Percentiles rank a stretch among this genome's conserved stretches.
Conservation (phyloP, 2,888 invertebrate species). For the Nyleta sp. region DNA sequence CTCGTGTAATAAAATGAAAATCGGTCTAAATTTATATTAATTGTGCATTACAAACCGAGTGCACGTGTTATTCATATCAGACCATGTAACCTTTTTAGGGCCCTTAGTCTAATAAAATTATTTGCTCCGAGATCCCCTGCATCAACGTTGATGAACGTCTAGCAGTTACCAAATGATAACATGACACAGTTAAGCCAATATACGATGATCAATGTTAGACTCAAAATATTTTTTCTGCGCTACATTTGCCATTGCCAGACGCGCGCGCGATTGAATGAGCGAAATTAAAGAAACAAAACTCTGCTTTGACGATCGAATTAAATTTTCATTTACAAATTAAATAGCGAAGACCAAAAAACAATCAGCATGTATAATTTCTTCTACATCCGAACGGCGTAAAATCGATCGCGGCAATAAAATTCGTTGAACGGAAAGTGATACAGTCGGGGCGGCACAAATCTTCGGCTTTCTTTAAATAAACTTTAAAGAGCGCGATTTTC, state of each 20-base stretch:
- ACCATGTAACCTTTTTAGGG: constrained; percentile 66
- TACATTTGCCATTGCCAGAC: neutral
- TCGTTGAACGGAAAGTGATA: too few relatives aligned
- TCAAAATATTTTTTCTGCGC: constrained; percentile 34
- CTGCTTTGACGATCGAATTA: too few relatives aligned
- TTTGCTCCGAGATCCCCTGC: constrained; percentile 79
- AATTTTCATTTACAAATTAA: too few relatives aligned
- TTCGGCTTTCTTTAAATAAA: too few relatives aligned
- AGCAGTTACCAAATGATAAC: constrained; percentile 77
- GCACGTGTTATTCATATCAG: constrained; percentile 66
- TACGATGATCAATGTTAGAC: constrained; percentile 61
- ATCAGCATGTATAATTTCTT: too few relatives aligned
- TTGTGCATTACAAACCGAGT: constrained; percentile 54
- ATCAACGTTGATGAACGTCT: constrained; percentile 74
- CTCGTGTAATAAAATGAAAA: constrained; percentile 23
- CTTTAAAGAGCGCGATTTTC: too few relatives aligned
- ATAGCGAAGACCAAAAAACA: too few relatives aligned
- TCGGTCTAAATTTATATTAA: constrained; percentile 43
- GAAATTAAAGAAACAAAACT: too few relatives aligned
- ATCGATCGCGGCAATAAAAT: too few relatives aligned
- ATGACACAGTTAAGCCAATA: constrained; percentile 72
- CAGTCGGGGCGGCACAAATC: too few relatives aligned
- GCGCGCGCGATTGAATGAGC: too few relatives aligned
- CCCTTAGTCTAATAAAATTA: constrained; percentile 79
- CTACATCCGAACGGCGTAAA: too few relatives aligned